Evolutionary conservation across 2,888 invertebrate genomes (phyloP).

Genomic region (Drosophila incognita): DNA sequence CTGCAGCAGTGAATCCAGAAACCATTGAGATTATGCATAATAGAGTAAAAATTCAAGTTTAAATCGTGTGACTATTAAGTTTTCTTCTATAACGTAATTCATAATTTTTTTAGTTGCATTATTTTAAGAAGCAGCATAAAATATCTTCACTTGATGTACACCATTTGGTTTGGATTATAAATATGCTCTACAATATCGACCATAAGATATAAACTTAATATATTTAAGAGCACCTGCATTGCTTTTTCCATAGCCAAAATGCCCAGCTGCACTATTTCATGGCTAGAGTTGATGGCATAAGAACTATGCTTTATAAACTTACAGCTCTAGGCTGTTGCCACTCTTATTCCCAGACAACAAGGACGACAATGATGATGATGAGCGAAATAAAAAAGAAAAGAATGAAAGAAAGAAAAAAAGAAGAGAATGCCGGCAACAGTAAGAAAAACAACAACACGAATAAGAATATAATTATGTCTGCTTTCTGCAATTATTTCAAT

Average conservation of each 20-base stretch:
- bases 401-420: constrained; percentile 42
- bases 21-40: neutral
- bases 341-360: constrained; percentile 27
- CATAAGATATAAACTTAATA: neutral
- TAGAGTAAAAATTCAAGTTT: neutral
- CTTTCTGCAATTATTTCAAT: constrained; percentile 75
- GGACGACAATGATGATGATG: constrained; percentile 55
- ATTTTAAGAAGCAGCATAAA: neutral
- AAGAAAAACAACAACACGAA: constrained; percentile 39
- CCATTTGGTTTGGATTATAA: neutral
- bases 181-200: neutral
- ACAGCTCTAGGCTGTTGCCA: constrained; percentile 36
- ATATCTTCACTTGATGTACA: neutral
- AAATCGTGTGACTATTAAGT: neutral
- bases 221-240: neutral
- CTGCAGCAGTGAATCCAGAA: neutral
- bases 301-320: constrained; percentile 35
- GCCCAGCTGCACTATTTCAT: neutral
- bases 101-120: neutral
- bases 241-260: neutral
- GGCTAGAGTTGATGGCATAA: constrained; percentile 17
- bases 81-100: neutral
- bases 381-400: constrained; percentile 25
- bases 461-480: constrained; percentile 72
- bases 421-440: constrained; percentile 22